Evolutionary conservation across 2,113 vertebrate genomes (phyloP).

Genomic region (Neotragus moschatus): DNA sequence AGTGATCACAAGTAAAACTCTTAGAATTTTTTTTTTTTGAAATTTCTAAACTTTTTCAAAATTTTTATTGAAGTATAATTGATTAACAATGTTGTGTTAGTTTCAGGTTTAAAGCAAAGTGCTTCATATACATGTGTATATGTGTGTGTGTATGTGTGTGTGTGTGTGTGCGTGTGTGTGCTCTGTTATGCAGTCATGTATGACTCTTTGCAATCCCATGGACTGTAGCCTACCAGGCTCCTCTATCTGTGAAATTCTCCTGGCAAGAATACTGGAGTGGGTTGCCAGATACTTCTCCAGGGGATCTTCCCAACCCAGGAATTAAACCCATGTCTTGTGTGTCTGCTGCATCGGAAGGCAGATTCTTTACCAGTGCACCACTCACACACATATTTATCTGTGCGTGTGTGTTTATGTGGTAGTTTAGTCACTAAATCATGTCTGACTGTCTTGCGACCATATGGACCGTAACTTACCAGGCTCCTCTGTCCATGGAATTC

Average conservation of each 20-base stretch:
- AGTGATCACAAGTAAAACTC: not conserved
- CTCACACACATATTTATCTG: not conserved
- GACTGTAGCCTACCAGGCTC: not conserved
- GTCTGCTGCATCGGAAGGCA: not conserved
- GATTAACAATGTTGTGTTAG: not conserved
- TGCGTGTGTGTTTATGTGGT: not conserved
- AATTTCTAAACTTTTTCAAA: not conserved
- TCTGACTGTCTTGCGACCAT: not conserved
- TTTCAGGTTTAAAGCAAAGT: not conserved
- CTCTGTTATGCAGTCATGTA: not conserved
- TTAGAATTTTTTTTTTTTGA: not conserved
- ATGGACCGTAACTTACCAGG: not conserved
- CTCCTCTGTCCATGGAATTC: not conserved
- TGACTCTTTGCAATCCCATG: not conserved
- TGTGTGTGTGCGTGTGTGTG: accelerated
- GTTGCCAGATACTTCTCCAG: not conserved
- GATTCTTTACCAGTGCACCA: not conserved
- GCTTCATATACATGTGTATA: accelerated
- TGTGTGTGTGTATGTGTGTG: not conserved
- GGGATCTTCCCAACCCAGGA: not conserved
- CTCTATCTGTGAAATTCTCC: not conserved
- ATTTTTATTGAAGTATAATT: not conserved
- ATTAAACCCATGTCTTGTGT: not conserved
- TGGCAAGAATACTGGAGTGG: not conserved
- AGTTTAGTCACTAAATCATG: not conserved